Conservation (phyloP, 2,888 invertebrate species). For the Lottia scabra region DNA sequence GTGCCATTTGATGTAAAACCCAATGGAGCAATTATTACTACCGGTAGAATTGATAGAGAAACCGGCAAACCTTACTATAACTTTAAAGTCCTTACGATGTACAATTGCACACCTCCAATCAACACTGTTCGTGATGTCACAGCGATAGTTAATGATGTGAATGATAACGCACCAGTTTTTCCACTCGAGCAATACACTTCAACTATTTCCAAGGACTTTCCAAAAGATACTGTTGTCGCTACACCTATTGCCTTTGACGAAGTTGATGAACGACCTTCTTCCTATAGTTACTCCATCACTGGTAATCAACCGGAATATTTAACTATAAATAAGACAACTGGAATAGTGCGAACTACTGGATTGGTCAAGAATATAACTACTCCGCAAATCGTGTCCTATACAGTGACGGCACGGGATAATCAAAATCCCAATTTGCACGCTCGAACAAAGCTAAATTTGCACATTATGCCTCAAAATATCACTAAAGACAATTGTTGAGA, state of each 20-base stretch:
- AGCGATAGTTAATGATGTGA: slow-evolving; percentile 38
- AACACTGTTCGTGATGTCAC: slow-evolving; percentile 28
- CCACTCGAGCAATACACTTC: slow-evolving; percentile 31
- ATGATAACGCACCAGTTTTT: slow-evolving; percentile 41
- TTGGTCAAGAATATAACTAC: background rate
- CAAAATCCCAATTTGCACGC: background rate
- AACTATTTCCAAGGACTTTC: slow-evolving; percentile 30
- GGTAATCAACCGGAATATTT: slow-evolving; percentile 29
- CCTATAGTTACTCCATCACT: slow-evolving; percentile 29
- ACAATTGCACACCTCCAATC: slow-evolving; percentile 29
- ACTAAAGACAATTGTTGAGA: background rate
- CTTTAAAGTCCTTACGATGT: slow-evolving; percentile 32
- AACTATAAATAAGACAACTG: slow-evolving; percentile 29
- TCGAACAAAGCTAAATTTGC: background rate
- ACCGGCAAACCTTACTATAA: slow-evolving; percentile 24
- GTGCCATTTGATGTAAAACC: slow-evolving; percentile 37
- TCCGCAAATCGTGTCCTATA: background rate
- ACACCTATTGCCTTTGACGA: slow-evolving; percentile 41
- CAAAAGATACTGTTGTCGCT: slow-evolving; percentile 32
- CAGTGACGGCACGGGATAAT: background rate
- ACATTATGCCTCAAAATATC: background rate
- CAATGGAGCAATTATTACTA: slow-evolving; percentile 29
- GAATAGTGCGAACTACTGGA: slow-evolving; percentile 29
- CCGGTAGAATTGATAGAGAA: slow-evolving; percentile 32
- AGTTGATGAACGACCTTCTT: slow-evolving; percentile 31